These are phyloP conservation scores for Apis cerana DNA, from an alignment of 1,140 invertebrate species.

Conservation along the genomic window DNA sequence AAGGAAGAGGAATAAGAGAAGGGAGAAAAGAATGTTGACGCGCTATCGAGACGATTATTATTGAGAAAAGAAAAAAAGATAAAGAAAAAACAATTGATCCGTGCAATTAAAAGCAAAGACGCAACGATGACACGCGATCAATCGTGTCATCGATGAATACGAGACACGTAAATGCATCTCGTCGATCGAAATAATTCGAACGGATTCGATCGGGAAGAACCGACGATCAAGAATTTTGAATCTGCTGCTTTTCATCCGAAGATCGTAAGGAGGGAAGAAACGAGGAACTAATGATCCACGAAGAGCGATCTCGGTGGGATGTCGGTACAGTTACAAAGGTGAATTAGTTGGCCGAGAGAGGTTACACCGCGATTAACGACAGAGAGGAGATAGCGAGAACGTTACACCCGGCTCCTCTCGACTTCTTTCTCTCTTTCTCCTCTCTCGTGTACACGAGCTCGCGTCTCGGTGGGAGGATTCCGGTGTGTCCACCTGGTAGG, in stretches of 20 bases:
- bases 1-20: neutral
- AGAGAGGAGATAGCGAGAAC: constrained; percentile 45
- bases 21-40: constrained; percentile 1
- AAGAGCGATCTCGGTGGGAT: constrained; percentile 40
- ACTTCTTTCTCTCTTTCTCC: neutral
- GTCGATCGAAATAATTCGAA: too few relatives aligned
- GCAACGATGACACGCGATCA: too few relatives aligned
- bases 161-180: too few relatives aligned
- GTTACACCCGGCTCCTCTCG: constrained; percentile 20
- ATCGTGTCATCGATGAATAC: too few relatives aligned
- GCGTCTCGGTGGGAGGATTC: constrained; percentile 69
- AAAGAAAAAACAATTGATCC: too few relatives aligned
- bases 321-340: constrained; percentile 64
- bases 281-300: neutral
- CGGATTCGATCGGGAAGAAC: too few relatives aligned
- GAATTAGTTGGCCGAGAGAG: constrained; percentile 60
- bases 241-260: too few relatives aligned
- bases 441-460: neutral
- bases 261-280: neutral
- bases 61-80: too few relatives aligned
- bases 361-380: constrained; percentile 62
- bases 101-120: too few relatives aligned
- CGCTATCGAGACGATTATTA: neutral
- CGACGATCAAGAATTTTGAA: too few relatives aligned
- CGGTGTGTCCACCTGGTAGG: constrained; percentile 61